Conservation (phyloP, 2,888 invertebrate species). For the Lapara coniferarum region DNA sequence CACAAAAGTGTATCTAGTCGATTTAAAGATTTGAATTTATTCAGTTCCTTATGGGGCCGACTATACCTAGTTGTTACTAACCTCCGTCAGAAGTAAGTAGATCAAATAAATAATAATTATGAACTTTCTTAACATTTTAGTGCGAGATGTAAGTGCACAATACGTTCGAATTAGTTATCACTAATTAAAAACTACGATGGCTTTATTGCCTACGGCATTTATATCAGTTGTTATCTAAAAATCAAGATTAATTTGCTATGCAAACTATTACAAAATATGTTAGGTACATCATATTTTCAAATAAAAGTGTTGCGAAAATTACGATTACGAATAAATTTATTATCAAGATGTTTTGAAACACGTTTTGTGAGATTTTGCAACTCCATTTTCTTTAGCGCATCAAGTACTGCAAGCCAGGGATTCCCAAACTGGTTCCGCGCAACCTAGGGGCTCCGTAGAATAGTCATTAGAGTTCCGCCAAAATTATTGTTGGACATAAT, state of each 20-base stretch:
- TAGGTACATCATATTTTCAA: background rate
- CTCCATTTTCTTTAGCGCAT: background rate
- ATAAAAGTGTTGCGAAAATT: conserved; percentile 1
- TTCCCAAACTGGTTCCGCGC: too few relatives aligned
- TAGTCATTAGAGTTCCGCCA: too few relatives aligned
- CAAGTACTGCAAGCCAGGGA: too few relatives aligned
- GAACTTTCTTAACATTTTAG: background rate
- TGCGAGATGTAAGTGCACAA: background rate
- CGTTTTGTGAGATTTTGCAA: background rate
- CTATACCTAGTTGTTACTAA: background rate
- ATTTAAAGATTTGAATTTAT: too few relatives aligned
- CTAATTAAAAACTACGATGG: background rate
- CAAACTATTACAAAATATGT: background rate
- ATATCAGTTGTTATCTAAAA: conserved; percentile 1
- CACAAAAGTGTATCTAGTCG: too few relatives aligned
- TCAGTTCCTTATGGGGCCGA: too few relatives aligned
- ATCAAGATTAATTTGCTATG: background rate
- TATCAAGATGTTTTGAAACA: conserved; percentile 5
- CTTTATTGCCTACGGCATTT: background rate
- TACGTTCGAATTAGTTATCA: background rate
- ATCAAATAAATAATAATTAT: background rate
- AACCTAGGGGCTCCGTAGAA: too few relatives aligned
- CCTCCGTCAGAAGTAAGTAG: background rate
- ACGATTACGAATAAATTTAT: background rate
- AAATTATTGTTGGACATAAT: too few relatives aligned